These are phyloP conservation scores for Motacilla alba DNA, from an alignment of 2,113 vertebrate species.

Conservation along the genomic window DNA sequence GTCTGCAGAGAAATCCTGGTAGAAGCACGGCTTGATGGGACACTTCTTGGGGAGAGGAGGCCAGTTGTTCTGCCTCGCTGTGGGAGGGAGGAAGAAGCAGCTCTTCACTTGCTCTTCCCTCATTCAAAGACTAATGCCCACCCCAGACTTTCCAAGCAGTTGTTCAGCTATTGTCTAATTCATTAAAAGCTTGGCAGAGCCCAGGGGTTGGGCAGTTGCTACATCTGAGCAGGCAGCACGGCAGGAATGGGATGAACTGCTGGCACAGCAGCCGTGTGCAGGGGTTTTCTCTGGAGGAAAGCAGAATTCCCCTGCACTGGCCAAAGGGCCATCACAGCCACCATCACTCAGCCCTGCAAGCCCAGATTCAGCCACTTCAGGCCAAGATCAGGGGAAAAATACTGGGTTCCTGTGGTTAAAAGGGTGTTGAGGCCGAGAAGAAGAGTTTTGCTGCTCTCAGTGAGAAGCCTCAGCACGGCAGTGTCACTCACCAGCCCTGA, in stretches of 20 bases:
- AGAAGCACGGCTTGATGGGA: slow-evolving; percentile 93
- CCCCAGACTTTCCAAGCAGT: not conserved
- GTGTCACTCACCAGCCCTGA: not conserved
- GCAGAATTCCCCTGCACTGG: not conserved
- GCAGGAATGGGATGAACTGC: not conserved
- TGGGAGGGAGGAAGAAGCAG: not conserved
- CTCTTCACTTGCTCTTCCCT: not conserved
- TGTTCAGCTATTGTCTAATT: not conserved
- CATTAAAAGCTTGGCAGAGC: not conserved
- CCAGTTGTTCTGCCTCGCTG: slow-evolving; percentile 96
- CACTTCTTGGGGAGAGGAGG: slow-evolving; percentile 86
- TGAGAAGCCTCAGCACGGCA: fast-evolving
- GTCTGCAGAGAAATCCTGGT: slow-evolving; percentile 94
- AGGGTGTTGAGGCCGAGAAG: not conserved
- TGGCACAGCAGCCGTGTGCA: not conserved
- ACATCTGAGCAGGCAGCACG: not conserved
- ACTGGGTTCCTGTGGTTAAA: not conserved
- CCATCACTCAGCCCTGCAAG: not conserved
- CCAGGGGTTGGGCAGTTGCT: not conserved
- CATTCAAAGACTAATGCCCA: fast-evolving
- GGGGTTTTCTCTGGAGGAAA: not conserved
- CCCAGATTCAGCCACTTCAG: not conserved
- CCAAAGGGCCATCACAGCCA: not conserved
- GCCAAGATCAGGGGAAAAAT: not conserved
- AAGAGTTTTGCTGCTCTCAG: not conserved